Evolutionary conservation across 2,888 invertebrate genomes (phyloP).

Genomic region (Sphaerophoria taeniata): DNA sequence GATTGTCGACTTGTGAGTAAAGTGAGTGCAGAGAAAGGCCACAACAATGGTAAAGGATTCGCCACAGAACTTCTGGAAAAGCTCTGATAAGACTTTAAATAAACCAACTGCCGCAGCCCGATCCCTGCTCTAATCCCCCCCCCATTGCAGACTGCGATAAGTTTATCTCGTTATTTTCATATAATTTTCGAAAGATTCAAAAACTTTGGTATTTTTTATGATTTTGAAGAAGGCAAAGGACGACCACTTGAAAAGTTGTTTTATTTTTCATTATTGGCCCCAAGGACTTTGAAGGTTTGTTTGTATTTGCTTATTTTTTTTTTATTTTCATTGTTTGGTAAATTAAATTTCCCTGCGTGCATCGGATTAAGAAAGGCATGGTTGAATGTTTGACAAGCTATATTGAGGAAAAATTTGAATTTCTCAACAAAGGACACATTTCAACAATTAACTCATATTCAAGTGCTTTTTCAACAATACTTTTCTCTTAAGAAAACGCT

Average conservation of each 20-base stretch:
- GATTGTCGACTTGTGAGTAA: slow-evolving; percentile 39
- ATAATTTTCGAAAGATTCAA: slow-evolving; percentile 73
- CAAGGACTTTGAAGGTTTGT: slow-evolving; percentile 13
- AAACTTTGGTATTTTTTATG: slow-evolving; percentile 31
- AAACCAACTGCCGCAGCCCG: slow-evolving; percentile 32
- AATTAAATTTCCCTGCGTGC: too few relatives aligned
- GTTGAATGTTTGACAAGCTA: too few relatives aligned
- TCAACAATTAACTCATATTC: too few relatives aligned
- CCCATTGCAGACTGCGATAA: slow-evolving; percentile 50
- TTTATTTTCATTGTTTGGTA: background rate
- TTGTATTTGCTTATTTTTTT: background rate
- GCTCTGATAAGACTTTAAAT: slow-evolving; percentile 73
- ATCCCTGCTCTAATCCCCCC: background rate
- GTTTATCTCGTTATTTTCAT: slow-evolving; percentile 73
- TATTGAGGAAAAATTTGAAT: too few relatives aligned
- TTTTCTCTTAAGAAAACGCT: too few relatives aligned
- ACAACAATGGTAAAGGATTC: slow-evolving; percentile 48
- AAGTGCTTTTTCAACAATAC: too few relatives aligned
- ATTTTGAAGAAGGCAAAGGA: slow-evolving; percentile 24
- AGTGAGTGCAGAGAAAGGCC: slow-evolving; percentile 28
- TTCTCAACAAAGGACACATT: too few relatives aligned
- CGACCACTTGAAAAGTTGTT: slow-evolving; percentile 54
- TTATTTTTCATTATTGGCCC: slow-evolving; percentile 32
- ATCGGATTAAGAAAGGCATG: too few relatives aligned
- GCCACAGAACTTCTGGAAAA: slow-evolving; percentile 69